Base-by-base conservation (phyloP, 2,797 vertebrate species). In the Peromyscus attwateri region DNA sequence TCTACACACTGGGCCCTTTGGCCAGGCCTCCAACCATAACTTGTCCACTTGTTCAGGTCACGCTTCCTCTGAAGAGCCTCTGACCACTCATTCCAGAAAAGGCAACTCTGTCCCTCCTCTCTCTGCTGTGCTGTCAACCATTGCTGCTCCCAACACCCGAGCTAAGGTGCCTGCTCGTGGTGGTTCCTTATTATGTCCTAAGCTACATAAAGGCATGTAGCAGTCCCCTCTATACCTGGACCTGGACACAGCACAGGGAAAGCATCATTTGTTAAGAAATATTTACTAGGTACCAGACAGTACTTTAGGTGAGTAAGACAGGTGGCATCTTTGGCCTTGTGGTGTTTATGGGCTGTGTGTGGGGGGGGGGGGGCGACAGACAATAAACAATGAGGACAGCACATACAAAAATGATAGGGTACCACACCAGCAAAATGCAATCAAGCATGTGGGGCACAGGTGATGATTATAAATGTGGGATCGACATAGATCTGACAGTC, bases 401-500 rank as follows among this genome's bases (percentile, higher is more conserved):
- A 49, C 3, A 12, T 16, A 43, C 19, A 52, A 71, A 83, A 90
- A 52, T 29, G 4, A 55, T n/a, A 76, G 0, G 6, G 27, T 49
- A 49, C 0, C 6, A 29, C 34, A 57, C 40, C 11, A 31, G 14
- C 79, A 12, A 19, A 19, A 27, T 25, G 75, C n/a, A 66, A 49
- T 34, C 57, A 31, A 52, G 66, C 40, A 17, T 27, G 8, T 7
- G 19, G 29, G 23, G 3, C 7, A 13, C 2, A 46, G 23, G 46
- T 0, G 3, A 1, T 64, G 52, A 70, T 23, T 12, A 16, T 17
- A 79, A 5, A 40, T 3, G 12, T 60, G 64, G 29, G n/a, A 55
- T 29, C n/a, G 8, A 21, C 3, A 0, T 0, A 17, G 43, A 46
- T 52, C 27, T 3, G 52, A 17, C 17, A 40, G 0, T 29, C 87